Base-by-base conservation (phyloP, 1,140 invertebrate genomes). In the Forficula auricularia region DNA sequence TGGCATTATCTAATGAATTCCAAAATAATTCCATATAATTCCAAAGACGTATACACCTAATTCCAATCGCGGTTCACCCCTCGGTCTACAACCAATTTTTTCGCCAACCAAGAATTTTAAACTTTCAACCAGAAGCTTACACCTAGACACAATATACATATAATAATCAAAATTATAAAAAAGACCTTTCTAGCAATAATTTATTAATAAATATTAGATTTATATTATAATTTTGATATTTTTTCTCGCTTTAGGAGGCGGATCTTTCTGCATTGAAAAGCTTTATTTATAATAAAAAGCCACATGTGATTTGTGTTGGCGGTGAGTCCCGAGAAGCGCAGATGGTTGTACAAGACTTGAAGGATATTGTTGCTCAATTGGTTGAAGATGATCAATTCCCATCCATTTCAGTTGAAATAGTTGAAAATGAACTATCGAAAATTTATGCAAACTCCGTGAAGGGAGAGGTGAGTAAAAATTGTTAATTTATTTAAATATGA, bases 361-460 rank as follows among this genome's bases (percentile, higher is more conserved):
- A 76, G 40, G 73, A 77, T 47, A 72, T 89, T 36, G 67, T 96
- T 0, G 64, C 71, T 2, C 72, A 74, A 44, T 58, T 96, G 8
- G 72, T 79, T 1, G 73, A 86, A 19, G 82, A 85, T 44, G 85
- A 94, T 40, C 82, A 89, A 54, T 90, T 91, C 57, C 86, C 90
- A 0, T 59, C 68, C 2, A 83, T 97, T 47, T 75, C 75, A 36
- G 83, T 95, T 0, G 90, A 96, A 61, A 81, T 97, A 33, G 70
- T 88, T 4, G 90, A 97, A 54, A 95, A 94, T 54, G 85, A 95
- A 53, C 64, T 96, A 14, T 80, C 87, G 20, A 81, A 81, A 53
- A 77, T 95, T 19, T 97, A 89, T 58, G 76, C 88, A 8, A 90
- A 90, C 54, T 91, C 85, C 6, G 82, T 84, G 45, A 86, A 87